Evolutionary conservation across 92 coral and sea anemone species (phyloP), one percentile per base, ranked within the genome.

Genomic region (Micromussa lordhowensis): DNA sequence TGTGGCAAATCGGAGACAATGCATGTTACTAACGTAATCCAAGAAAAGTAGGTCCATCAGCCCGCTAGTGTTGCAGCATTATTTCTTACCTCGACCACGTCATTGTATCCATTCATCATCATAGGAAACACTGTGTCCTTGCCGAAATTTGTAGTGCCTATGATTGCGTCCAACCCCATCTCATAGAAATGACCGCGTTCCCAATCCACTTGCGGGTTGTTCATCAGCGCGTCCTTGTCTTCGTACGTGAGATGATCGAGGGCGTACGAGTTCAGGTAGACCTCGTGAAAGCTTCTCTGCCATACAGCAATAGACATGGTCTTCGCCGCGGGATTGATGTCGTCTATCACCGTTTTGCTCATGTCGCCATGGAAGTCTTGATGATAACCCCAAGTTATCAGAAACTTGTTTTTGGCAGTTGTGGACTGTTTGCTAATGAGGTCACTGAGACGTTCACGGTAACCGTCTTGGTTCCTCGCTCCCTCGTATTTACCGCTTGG

Each of bases 371-470:
- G 92, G 72, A 89, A 89, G 49, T 32, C 53, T 17, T 63, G 54
- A 34, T 83, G 88, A 44, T 83, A 89, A 48, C 92, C 92, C 92
- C 92, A 89, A n/a, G 92, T 89, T 76, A 89, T 51, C 49, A 89
- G 82, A 29, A 32, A 77, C 13, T 59, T 53, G 31, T 35, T 31
- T 21, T 7, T 76, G 18, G 61, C 31, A 48, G 40, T 36, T 40
- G 16, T 16, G 68, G 40, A 85, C 9, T 4, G 69, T 22, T 68
- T 0, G 16, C 0, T 26, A 49, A 89, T 89, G 48, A 89, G 73
- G 9, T 77, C 35, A 18, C 30, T 77, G 32, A 89, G 82, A 24
- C 92, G 88, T 28, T 35, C 24, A 14, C 68, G 92, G 36, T 82
- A 88, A 1, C 0, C 83, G 30, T 61, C 78, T 82, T 40, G 24